Conservation (phyloP, 2,888 invertebrate genomes). For the Noctua fimbriata region DNA sequence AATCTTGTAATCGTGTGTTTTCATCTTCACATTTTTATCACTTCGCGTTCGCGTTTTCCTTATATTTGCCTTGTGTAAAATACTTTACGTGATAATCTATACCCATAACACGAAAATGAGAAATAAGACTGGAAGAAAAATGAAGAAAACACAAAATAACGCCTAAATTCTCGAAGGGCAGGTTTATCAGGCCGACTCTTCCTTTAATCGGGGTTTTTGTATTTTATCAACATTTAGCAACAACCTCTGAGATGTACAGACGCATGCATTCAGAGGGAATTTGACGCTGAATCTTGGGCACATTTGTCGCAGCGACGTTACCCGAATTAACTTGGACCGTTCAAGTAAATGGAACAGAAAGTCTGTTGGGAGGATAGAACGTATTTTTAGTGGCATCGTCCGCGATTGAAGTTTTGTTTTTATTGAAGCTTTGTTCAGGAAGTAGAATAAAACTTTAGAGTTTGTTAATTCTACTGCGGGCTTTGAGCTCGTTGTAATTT, state of each 20-base stretch:
- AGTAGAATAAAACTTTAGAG: slow-evolving; percentile 4
- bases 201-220: slow-evolving; percentile 11
- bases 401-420: neutral
- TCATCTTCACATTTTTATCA: too few species aligned
- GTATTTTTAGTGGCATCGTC: neutral
- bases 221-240: slow-evolving; percentile 38
- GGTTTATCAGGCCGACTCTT: slow-evolving; percentile 11
- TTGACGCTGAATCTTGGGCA: slow-evolving; percentile 24
- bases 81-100: neutral
- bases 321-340: slow-evolving; percentile 34
- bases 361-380: slow-evolving; percentile 2
- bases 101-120: neutral
- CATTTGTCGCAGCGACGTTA: slow-evolving; percentile 23
- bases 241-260: neutral
- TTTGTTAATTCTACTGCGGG: neutral
- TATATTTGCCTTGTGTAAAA: neutral
- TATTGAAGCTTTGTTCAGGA: neutral
- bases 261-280: slow-evolving; percentile 5
- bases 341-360: slow-evolving; percentile 35
- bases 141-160: neutral
- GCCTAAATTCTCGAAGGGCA: neutral
- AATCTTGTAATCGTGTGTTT: too few species aligned
- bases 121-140: slow-evolving; percentile 1
- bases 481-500: neutral
- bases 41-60: too few species aligned